These are phyloP conservation scores for Apodemia hepburni DNA, from an alignment of 2,888 invertebrate genomes.

Conservation along the genomic window DNA sequence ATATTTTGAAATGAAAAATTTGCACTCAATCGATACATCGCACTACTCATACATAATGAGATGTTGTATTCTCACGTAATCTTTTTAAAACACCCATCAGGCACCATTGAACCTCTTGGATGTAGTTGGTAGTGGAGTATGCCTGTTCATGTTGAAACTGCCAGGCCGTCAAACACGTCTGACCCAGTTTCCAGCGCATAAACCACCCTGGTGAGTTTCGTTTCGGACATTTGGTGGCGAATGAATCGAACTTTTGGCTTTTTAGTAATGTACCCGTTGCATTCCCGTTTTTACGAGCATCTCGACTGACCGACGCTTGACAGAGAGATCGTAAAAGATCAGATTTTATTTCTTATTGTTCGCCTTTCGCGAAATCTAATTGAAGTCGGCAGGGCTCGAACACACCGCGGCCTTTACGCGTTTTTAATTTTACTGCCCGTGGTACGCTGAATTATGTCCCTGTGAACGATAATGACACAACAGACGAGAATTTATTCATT, in stretches of 20 bases:
- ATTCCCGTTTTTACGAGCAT: slow-evolving; percentile 69
- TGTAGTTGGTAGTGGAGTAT: slow-evolving; percentile 15
- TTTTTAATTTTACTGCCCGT: slow-evolving; percentile 69
- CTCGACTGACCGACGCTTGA: slow-evolving; percentile 65
- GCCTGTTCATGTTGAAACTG: slow-evolving; percentile 33
- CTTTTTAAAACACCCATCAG: slow-evolving; percentile 27
- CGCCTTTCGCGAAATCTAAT: slow-evolving; percentile 77
- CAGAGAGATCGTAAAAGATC: slow-evolving; percentile 71
- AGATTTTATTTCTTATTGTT: slow-evolving; percentile 79
- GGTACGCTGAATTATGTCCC: slow-evolving; percentile 61
- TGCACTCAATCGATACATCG: slow-evolving; percentile 50
- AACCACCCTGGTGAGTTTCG: slow-evolving; percentile 64
- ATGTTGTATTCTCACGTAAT: slow-evolving; percentile 39
- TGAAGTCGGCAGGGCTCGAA: slow-evolving; percentile 59
- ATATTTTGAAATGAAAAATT: slow-evolving; percentile 51
- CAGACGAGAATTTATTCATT: slow-evolving; percentile 57
- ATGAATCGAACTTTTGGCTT: slow-evolving; percentile 53
- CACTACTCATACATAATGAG: slow-evolving; percentile 39
- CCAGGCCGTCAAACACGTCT: slow-evolving; percentile 34
- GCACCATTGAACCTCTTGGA: slow-evolving; percentile 21
- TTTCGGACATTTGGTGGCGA: slow-evolving; percentile 51
- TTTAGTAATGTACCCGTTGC: slow-evolving; percentile 65
- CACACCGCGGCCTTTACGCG: slow-evolving; percentile 63
- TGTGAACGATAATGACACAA: slow-evolving; percentile 49
- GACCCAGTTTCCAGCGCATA: slow-evolving; percentile 67